These are phyloP conservation scores for Trachops cirrhosus DNA, from an alignment of 2,797 vertebrate species.

Conservation along the genomic window DNA sequence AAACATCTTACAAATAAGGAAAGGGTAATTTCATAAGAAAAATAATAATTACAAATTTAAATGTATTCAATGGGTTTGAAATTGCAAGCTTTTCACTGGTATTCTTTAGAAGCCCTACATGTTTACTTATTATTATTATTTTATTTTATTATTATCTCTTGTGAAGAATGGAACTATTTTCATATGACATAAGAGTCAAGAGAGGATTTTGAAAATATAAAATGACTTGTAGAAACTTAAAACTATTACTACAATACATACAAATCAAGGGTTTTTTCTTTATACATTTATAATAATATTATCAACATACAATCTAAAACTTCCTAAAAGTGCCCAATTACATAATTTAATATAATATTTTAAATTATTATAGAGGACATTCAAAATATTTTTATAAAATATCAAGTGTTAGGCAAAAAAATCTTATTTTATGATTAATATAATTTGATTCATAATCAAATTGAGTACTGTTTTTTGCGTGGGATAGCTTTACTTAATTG, in stretches of 20 bases:
- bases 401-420: not conserved
- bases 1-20: not conserved
- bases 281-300: not conserved
- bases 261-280: not conserved
- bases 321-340: not conserved
- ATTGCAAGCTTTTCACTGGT: not conserved
- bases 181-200: not conserved
- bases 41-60: conserved; percentile 34
- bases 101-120: not conserved
- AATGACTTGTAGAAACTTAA: not conserved
- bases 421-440: not conserved
- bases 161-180: not conserved
- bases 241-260: not conserved
- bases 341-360: not conserved
- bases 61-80: not conserved
- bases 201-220: not conserved
- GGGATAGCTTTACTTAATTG: not conserved
- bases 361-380: not conserved
- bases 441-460: not conserved
- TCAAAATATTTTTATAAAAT: not conserved
- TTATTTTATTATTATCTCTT: not conserved
- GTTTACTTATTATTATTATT: not conserved
- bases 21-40: not conserved
- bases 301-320: not conserved
- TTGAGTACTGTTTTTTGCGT: no score